Evolutionary conservation across 1,140 invertebrate genomes (phyloP).

Genomic region (Cyphomyrmex costatus): DNA sequence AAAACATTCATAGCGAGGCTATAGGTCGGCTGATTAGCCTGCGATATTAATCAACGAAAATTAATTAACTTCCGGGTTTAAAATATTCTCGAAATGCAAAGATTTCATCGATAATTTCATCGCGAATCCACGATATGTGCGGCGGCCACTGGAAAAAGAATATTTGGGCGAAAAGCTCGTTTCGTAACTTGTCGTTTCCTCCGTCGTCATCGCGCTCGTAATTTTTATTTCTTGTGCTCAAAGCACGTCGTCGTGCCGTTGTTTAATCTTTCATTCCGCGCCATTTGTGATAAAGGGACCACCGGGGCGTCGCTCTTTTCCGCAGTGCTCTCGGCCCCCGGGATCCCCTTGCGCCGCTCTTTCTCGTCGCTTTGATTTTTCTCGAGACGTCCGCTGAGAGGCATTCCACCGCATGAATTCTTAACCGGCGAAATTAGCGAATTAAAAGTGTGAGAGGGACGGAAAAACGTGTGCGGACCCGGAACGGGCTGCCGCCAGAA

Average conservation of each 20-base stretch:
- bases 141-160: neutral
- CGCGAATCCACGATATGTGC: neutral
- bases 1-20: conserved; percentile 67
- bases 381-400: conserved; percentile 82
- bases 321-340: conserved; percentile 14
- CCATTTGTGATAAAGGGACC: conserved; percentile 84
- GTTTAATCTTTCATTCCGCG: conserved; percentile 85
- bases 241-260: conserved; percentile 71
- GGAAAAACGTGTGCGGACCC: conserved; percentile 49
- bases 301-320: conserved; percentile 69
- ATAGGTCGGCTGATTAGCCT: conserved; percentile 62
- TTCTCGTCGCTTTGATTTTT: conserved; percentile 86
- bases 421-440: conserved; percentile 86
- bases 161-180: neutral
- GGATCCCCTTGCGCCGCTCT: conserved; percentile 56
- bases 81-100: conserved; percentile 53
- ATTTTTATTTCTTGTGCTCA: conserved; percentile 53
- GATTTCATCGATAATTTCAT: conserved; percentile 26
- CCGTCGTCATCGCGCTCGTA: conserved; percentile 19
- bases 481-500: conserved; percentile 30
- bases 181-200: conserved; percentile 19
- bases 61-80: conserved; percentile 61
- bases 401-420: conserved; percentile 85
- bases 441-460: conserved; percentile 83
- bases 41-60: conserved; percentile 62